phyloP scores from a whole-genome alignment of 2,113 vertebrate genomes.

The Engraulis encrasicolus region DNA sequence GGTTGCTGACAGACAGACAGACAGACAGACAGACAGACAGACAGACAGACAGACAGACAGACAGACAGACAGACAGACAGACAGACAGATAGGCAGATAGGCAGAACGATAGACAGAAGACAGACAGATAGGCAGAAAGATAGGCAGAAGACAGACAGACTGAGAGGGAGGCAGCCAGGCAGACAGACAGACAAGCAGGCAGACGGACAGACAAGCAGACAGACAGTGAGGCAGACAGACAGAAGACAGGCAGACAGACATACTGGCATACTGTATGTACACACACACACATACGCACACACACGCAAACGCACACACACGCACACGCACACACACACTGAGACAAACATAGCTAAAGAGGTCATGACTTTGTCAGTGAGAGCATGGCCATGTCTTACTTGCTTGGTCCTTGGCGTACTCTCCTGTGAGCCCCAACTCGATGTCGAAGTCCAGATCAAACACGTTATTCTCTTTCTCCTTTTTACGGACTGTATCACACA shows the following conservation, averaged over 20 bases:
- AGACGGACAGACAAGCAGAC: constrained; percentile 32
- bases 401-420: constrained; percentile 90
- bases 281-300: not conserved
- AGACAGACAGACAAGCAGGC: not conserved
- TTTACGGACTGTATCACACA: constrained; percentile 82
- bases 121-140: not conserved
- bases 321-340: constrained; percentile 30
- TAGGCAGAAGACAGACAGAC: not conserved
- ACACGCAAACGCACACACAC: constrained; percentile 32
- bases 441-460: constrained; percentile 79
- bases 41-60: not conserved
- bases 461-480: constrained; percentile 86
- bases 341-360: not conserved
- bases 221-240: constrained; percentile 21
- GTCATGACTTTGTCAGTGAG: not conserved
- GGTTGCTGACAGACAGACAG: not conserved
- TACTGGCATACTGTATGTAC: too few relatives aligned
- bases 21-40: not conserved
- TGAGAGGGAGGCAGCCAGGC: fast-evolving
- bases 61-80: constrained; percentile 29
- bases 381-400: constrained; percentile 70
- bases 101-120: not conserved
- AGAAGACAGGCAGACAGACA: too few relatives aligned
- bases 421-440: constrained; percentile 90
- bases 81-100: constrained; percentile 28